phyloP scores from a whole-genome alignment of 2,113 vertebrate genomes.

The Scalopus aquaticus region DNA sequence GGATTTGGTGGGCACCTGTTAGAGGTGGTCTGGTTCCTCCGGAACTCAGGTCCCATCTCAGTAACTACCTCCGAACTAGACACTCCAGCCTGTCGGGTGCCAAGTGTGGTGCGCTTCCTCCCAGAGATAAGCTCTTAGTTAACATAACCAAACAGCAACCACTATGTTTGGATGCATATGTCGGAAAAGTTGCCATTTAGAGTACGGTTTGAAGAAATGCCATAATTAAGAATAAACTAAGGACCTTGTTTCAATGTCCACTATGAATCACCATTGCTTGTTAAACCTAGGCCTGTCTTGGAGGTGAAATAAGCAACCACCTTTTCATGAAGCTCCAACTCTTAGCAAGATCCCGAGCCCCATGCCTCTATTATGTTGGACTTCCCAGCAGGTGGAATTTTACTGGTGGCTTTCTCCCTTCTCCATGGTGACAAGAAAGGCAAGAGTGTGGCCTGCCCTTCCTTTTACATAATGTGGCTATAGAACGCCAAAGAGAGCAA shows the following conservation, averaged over 20 bases:
- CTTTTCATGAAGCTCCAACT: background rate
- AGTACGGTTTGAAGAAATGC: background rate
- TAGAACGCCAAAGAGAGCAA: background rate
- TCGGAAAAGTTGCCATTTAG: background rate
- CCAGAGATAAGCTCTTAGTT: background rate
- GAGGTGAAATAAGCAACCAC: background rate
- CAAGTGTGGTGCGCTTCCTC: background rate
- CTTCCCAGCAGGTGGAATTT: background rate
- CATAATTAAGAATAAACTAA: conserved; percentile 1
- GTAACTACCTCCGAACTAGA: background rate
- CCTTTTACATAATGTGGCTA: background rate
- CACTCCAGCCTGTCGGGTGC: background rate
- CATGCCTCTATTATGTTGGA: background rate
- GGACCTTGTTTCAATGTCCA: background rate
- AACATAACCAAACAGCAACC: background rate
- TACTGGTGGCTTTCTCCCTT: background rate
- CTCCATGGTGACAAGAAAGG: background rate
- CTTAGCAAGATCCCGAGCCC: background rate
- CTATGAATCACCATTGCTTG: background rate
- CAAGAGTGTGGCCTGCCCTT: background rate
- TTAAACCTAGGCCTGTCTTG: background rate
- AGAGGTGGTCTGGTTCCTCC: background rate
- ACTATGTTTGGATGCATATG: background rate
- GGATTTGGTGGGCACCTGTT: background rate
- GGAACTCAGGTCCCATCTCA: background rate